phyloP scores from a whole-genome alignment of 1,140 invertebrate genomes.

The Neodiprion pinetum region DNA sequence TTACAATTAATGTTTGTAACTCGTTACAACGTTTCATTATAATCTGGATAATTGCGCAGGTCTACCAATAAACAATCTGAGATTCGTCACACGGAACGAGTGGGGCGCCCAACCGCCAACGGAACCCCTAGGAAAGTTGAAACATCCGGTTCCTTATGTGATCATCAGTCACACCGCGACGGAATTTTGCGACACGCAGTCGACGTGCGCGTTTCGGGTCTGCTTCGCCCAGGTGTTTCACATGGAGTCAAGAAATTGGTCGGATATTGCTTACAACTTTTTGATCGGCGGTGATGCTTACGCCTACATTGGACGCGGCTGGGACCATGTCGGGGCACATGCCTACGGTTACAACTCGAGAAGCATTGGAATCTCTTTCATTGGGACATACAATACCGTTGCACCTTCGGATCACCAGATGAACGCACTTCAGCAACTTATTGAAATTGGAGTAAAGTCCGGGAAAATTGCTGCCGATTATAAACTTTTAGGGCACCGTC shows the following conservation, averaged over 20 bases:
- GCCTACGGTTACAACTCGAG: slow-evolving; percentile 52
- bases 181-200: slow-evolving; percentile 38
- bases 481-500: slow-evolving; percentile 57
- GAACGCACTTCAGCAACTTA: slow-evolving; percentile 45
- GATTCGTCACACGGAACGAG: slow-evolving; percentile 63
- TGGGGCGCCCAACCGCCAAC: slow-evolving; percentile 70
- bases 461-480: slow-evolving; percentile 48
- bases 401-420: slow-evolving; percentile 47
- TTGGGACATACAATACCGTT: slow-evolving; percentile 57
- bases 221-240: slow-evolving; percentile 50
- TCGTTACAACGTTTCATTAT: neutral
- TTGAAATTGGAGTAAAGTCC: slow-evolving; percentile 45
- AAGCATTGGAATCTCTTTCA: slow-evolving; percentile 58
- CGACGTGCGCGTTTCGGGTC: slow-evolving; percentile 51
- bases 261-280: slow-evolving; percentile 70
- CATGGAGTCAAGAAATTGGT: slow-evolving; percentile 41
- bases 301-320: slow-evolving; percentile 70
- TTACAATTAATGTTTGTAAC: too few relatives aligned
- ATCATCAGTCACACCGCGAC: slow-evolving; percentile 58
- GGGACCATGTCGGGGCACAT: slow-evolving; percentile 65
- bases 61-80: slow-evolving; percentile 40
- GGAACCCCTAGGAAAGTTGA: slow-evolving; percentile 43
- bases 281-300: slow-evolving; percentile 72
- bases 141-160: slow-evolving; percentile 52
- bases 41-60: neutral